Base-by-base conservation (phyloP, 2,113 vertebrate species). In the Myanophis thanlyinensis region DNA sequence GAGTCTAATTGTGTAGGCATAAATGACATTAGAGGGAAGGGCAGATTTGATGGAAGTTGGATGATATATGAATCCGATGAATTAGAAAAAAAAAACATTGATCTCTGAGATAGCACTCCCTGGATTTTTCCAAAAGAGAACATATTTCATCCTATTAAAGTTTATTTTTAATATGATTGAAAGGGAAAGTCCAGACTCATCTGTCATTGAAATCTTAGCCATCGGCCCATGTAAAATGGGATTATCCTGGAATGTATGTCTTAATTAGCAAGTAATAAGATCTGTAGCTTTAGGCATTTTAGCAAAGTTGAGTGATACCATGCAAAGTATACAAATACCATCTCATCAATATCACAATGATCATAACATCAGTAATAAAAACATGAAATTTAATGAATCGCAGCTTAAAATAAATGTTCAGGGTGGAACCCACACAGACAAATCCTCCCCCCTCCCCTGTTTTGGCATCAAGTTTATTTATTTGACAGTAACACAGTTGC, bases 401-500 rank as follows among this genome's bases (percentile, higher is more conserved):
- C 92, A 94, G 95, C 96, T 97, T 97, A 97, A 98, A 98, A 97
- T 97, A 98, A 98, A 98, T 95, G 96, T 97, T 97, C 91, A 90
- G 89, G 95, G 96, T 97, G 95, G 96, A 20, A 59, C 3, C 22
- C 27, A 44, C 23, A 92, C 40, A 97, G 96, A 95, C 94, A 97
- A 97, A 97, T 87, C 48, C 47, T 13, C 47, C 44, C 23, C 97
- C 95, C 94, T 95, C 96, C 56, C 94, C 95, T 94, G 91, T 91
- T 96, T 97, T 98, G 98, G 97, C 97, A 98, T 96, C 92, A 94
- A 95, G 95, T 97, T 97, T 98, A 98, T 98, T 98, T 98, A 98
- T 98, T 97, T 98, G 98, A 98, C 97, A 98, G 96, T 0, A 1
- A 98, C 97, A 95, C 96, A 97, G 97, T 98, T 98, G 97, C 98